Evolutionary conservation across 2,888 invertebrate genomes (phyloP).

Genomic region (Crossocerus cetratus): DNA sequence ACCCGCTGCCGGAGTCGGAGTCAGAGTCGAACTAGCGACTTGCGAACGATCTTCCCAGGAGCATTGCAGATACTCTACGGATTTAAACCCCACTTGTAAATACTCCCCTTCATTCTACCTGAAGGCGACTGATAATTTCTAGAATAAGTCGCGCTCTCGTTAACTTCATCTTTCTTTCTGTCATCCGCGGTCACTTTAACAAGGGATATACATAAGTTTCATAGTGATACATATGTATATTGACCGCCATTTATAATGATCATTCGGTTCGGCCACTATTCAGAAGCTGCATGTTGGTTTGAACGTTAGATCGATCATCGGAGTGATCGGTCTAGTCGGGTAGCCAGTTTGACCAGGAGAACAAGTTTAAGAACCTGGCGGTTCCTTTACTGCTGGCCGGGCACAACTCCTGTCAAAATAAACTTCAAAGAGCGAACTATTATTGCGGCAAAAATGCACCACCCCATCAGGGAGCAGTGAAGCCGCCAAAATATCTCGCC

Average conservation of each 20-base stretch:
- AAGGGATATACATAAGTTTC: no score
- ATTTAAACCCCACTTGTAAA: constrained; percentile 60
- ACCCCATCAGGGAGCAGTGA: neutral
- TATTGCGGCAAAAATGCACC: constrained; percentile 1
- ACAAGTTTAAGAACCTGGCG: constrained; percentile 30
- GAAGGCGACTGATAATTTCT: neutral
- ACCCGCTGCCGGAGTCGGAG: constrained; percentile 16
- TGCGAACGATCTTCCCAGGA: constrained; percentile 42
- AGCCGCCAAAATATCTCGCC: no score
- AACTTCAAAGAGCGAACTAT: neutral
- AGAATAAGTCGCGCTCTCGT: no score
- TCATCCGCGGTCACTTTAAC: no score
- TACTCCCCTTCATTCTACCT: constrained; percentile 30
- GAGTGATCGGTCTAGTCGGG: no score
- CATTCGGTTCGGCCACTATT: neutral
- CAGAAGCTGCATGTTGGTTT: neutral
- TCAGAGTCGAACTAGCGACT: constrained; percentile 12
- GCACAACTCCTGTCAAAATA: neutral
- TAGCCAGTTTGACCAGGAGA: constrained; percentile 9
- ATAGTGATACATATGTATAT: no score
- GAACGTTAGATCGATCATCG: no score
- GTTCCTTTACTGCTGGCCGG: constrained; percentile 24
- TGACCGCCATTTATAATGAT: no score
- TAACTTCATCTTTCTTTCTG: no score
- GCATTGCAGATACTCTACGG: constrained; percentile 35